phyloP scores from a whole-genome alignment of 2,888 invertebrate species.

The Globia sparganii region DNA sequence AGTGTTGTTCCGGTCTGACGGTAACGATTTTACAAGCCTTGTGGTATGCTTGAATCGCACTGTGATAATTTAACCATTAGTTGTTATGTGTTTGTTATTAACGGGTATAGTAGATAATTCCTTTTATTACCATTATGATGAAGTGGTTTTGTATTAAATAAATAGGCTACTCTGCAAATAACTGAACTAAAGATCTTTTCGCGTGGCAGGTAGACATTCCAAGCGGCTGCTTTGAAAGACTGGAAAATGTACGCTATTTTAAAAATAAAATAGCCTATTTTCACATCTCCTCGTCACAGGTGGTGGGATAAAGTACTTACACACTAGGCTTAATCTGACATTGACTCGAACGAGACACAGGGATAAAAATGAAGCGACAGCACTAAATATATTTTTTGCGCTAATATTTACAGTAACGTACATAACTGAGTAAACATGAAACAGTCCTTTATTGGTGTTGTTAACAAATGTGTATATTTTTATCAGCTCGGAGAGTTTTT shows the following conservation, averaged over 20 bases:
- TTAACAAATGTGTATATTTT: slow-evolving; percentile 51
- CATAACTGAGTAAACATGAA: slow-evolving; percentile 53
- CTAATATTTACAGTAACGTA: slow-evolving; percentile 52
- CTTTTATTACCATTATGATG: not conserved
- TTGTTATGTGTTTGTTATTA: not conserved
- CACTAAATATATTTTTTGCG: slow-evolving; percentile 49
- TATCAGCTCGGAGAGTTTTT: slow-evolving; percentile 55
- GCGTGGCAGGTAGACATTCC: slow-evolving; percentile 35
- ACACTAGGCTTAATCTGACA: slow-evolving; percentile 77
- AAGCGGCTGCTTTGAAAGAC: slow-evolving; percentile 27
- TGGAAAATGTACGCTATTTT: slow-evolving; percentile 60
- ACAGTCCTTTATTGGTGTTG: slow-evolving; percentile 54
- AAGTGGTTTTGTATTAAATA: not conserved
- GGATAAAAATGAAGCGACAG: slow-evolving; percentile 63
- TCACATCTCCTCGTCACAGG: slow-evolving; percentile 73
- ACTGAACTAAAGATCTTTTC: slow-evolving; percentile 27
- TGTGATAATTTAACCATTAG: not conserved
- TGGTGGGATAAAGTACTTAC: slow-evolving; percentile 77
- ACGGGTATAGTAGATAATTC: not conserved
- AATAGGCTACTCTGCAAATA: slow-evolving; percentile 26
- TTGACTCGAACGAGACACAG: slow-evolving; percentile 72
- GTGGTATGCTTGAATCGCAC: not conserved
- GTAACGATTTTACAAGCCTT: slow-evolving; percentile 13
- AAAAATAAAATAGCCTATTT: slow-evolving; percentile 69
- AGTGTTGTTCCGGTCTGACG: not conserved